phyloP scores from a whole-genome alignment of 2,113 vertebrate genomes.

The human (Homo sapiens) region GRCh38 chr1:90940001-90940500 shows the following conservation, averaged over 20 bases:
- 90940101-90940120: conserved; percentile 96
- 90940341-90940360: conserved; percentile 84
- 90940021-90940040: conserved; percentile 91
- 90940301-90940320: conserved; percentile 87
- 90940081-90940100: conserved; percentile 94
- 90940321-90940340: conserved; percentile 85
- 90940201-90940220: conserved; percentile 87
- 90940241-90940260: conserved; percentile 87
- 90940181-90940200: conserved; percentile 88
- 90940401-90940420: conserved; percentile 87
- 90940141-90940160: conserved; percentile 87
- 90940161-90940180: conserved; percentile 88
- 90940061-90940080: conserved; percentile 99
- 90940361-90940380: conserved; percentile 87
- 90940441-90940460: conserved; percentile 89
- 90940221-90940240: conserved; percentile 90
- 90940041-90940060: conserved; percentile 96
- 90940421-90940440: conserved; percentile 88
- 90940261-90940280: conserved; percentile 88
- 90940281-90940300: conserved; percentile 87
- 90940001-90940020: conserved; percentile 93
- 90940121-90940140: conserved; percentile 93
- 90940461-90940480: conserved; percentile 90
- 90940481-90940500: conserved; percentile 87
- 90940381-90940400: conserved; percentile 83